phyloP scores from a whole-genome alignment of 92 coral and sea anemone genomes.

The Siderastrea radians region DNA sequence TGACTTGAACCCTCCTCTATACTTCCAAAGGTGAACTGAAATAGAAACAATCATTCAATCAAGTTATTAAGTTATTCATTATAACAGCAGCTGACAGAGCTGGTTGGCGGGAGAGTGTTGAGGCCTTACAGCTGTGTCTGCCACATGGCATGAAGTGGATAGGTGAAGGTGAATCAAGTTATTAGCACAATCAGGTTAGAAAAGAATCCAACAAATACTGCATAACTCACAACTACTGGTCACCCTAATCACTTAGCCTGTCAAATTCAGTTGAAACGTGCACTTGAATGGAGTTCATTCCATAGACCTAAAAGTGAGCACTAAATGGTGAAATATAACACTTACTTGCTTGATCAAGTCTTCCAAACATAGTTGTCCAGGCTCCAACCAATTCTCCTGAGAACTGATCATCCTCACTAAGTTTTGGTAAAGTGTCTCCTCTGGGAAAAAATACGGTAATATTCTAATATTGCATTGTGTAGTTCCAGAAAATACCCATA shows the following conservation, averaged over 20 bases:
- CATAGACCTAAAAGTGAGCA: too few species aligned
- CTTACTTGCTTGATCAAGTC: conserved; percentile 97
- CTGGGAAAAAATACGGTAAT: neutral
- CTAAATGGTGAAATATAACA: neutral
- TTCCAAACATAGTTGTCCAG: conserved; percentile 99
- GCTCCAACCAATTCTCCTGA: conserved; percentile 93
- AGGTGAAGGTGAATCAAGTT: too few species aligned
- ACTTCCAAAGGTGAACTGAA: conserved; percentile 94
- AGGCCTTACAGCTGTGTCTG: too few species aligned
- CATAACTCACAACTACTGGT: too few species aligned
- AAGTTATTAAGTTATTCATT: neutral
- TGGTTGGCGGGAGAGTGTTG: neutral
- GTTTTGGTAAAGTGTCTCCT: conserved; percentile 81
- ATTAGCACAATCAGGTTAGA: too few species aligned
- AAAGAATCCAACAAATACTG: too few species aligned
- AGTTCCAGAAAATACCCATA: neutral
- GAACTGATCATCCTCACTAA: conserved; percentile 89
- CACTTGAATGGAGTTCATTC: too few species aligned
- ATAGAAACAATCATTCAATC: neutral
- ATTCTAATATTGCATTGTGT: neutral
- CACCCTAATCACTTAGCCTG: too few species aligned
- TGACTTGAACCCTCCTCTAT: conserved; percentile 82
- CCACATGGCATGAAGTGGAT: too few species aligned
- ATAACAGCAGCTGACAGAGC: neutral
- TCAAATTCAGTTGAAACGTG: neutral